A percentile compares a stretch with the other conserved stretches of the same genome.
Evolutionary conservation across 2,113 vertebrate species (phyloP).

Genomic region (Eulemur rufifrons): DNA sequence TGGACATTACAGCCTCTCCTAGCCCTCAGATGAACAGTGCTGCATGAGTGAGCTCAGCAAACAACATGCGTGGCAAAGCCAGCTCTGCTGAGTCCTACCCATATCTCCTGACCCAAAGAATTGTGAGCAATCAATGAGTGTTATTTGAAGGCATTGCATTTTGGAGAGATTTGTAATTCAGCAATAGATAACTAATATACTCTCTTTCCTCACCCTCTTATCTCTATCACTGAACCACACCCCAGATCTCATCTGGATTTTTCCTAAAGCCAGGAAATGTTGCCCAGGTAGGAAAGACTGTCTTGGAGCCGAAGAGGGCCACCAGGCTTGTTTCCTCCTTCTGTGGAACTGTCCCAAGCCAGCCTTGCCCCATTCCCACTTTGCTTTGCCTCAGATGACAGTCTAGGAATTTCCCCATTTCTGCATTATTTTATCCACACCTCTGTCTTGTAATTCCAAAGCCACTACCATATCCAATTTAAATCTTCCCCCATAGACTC

Average conservation of each 20-base stretch:
- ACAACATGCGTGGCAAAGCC: fast-evolving
- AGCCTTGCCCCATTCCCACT: not conserved
- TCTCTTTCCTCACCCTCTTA: not conserved
- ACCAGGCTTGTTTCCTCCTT: not conserved
- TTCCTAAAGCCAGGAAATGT: not conserved
- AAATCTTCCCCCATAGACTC: not conserved
- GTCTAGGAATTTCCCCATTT: not conserved
- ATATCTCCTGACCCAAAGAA: not conserved
- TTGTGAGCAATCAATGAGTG: not conserved
- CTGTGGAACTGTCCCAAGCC: not conserved
- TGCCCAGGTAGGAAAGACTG: not conserved
- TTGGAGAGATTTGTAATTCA: not conserved
- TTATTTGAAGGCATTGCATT: not conserved
- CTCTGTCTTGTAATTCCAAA: not conserved
- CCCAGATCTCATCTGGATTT: not conserved
- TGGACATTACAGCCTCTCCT: not conserved
- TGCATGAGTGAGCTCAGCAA: not conserved
- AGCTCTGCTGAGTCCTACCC: not conserved
- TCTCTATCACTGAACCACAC: not conserved
- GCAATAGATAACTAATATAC: not conserved
- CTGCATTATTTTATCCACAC: not conserved
- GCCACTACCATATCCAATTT: not conserved
- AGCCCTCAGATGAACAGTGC: not conserved
- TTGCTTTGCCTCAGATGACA: not conserved
- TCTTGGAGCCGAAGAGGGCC: not conserved